Percentiles rank a stretch among this genome's conserved stretches.
Evolutionary conservation across 2,888 invertebrate genomes (phyloP).

Genomic region (Clanis bilineata): DNA sequence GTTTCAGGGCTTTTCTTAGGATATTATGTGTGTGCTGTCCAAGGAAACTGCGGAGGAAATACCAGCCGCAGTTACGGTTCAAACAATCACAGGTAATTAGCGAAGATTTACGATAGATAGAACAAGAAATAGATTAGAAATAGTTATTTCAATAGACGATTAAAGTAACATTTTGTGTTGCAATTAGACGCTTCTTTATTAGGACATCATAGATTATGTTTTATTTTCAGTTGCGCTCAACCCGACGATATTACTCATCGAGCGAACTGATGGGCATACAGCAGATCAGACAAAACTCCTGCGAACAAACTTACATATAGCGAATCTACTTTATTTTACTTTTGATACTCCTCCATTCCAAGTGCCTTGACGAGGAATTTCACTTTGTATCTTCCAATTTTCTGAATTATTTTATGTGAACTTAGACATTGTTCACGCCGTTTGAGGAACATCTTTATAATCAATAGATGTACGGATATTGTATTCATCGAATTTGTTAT

Average conservation of each 20-base stretch:
- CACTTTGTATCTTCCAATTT: slow-evolving; percentile 45
- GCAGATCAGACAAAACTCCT: slow-evolving; percentile 89
- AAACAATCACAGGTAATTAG: slow-evolving; percentile 90
- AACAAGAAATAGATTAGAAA: not conserved
- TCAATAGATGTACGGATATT: slow-evolving; percentile 8
- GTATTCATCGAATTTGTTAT: slow-evolving; percentile 21
- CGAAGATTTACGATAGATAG: not conserved
- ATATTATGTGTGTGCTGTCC: slow-evolving; percentile 96
- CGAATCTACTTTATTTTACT: slow-evolving; percentile 49
- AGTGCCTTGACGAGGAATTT: slow-evolving; percentile 62
- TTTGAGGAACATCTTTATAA: not conserved
- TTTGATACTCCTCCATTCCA: slow-evolving; percentile 50
- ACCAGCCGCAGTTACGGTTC: slow-evolving; percentile 92
- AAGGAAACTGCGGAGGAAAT: slow-evolving; percentile 89
- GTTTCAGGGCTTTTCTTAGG: slow-evolving; percentile 94
- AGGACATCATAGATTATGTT: slow-evolving; percentile 55
- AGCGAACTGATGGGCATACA: slow-evolving; percentile 88
- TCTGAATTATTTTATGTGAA: slow-evolving; percentile 31
- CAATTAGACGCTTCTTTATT: slow-evolving; percentile 37
- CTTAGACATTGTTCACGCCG: not conserved
- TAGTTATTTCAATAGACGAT: not conserved
- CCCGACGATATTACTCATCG: slow-evolving; percentile 88
- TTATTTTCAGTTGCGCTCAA: slow-evolving; percentile 88
- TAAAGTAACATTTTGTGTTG: slow-evolving; percentile 24
- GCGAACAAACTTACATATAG: slow-evolving; percentile 93